phyloP scores from a whole-genome alignment of 2,797 vertebrate species.

The Prunella strophiata region DNA sequence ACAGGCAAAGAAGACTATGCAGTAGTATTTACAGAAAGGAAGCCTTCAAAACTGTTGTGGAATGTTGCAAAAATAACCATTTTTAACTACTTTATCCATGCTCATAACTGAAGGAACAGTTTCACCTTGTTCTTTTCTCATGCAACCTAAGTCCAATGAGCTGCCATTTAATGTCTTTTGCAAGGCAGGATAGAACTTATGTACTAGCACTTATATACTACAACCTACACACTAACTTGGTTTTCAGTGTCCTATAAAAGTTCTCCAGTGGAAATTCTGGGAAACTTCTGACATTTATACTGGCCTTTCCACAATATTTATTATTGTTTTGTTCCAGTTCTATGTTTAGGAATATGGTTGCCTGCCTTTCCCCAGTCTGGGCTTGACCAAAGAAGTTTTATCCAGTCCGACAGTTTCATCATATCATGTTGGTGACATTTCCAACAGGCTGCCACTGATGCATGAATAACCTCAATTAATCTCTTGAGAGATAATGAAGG shows the following conservation, averaged over 20 bases:
- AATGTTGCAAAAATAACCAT: background rate
- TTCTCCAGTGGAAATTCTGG: background rate
- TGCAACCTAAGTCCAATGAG: background rate
- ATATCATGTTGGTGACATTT: background rate
- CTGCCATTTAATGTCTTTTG: background rate
- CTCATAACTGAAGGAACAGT: background rate
- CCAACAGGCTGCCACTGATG: background rate
- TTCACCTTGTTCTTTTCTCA: background rate
- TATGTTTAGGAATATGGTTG: background rate
- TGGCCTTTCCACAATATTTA: background rate
- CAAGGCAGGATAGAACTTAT: background rate
- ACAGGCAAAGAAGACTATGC: background rate
- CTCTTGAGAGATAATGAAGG: background rate
- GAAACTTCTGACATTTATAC: background rate
- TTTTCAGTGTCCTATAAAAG: background rate
- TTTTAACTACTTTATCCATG: background rate
- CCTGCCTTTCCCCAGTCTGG: background rate
- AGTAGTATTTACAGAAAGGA: background rate
- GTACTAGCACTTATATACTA: background rate
- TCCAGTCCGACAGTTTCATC: background rate
- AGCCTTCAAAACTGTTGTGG: background rate
- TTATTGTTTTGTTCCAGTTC: background rate
- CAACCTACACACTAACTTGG: background rate
- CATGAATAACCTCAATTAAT: conserved; percentile 2
- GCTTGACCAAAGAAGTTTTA: background rate